A percentile compares a stretch with the other conserved stretches of the same genome.
Evolutionary conservation across 2,797 vertebrate genomes (phyloP).

Genomic region (Cyclopterus lumpus): DNA sequence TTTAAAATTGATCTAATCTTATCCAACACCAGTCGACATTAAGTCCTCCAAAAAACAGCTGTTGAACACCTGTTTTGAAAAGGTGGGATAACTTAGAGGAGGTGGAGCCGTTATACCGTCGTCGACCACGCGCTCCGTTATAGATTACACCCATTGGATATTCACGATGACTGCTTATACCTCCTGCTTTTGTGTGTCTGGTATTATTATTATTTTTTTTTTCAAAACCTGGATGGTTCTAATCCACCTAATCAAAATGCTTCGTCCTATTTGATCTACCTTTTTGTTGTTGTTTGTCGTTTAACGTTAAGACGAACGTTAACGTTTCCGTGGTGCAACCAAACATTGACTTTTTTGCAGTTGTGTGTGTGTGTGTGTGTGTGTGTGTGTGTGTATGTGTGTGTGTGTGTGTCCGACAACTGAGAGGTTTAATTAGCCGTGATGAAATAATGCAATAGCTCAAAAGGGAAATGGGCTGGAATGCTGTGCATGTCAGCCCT

Average conservation of each 20-base stretch:
- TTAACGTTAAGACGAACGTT: neutral
- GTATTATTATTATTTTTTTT: neutral
- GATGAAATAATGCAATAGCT: conserved; percentile 22
- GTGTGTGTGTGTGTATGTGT: neutral
- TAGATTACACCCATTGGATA: neutral
- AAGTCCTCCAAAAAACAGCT: too few relatives aligned
- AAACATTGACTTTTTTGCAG: too few relatives aligned
- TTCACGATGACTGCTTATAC: neutral
- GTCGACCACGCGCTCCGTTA: neutral
- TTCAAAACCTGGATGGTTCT: neutral
- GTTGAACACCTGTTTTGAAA: neutral
- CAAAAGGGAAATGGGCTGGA: conserved; percentile 41
- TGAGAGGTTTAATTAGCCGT: conserved; percentile 46
- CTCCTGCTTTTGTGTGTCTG: neutral
- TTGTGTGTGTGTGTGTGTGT: neutral
- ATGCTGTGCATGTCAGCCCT: conserved; percentile 15
- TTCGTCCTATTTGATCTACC: neutral
- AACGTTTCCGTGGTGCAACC: neutral
- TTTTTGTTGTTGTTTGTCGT: neutral
- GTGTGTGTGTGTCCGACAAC: neutral
- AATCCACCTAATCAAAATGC: neutral
- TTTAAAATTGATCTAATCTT: neutral
- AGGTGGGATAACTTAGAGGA: neutral
- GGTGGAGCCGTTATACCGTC: neutral
- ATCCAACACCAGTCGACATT: too few relatives aligned